A percentile compares a stretch with the other conserved stretches of the same genome.
Conservation (phyloP, 2,888 invertebrate species). For the Nudaria mundana region DNA sequence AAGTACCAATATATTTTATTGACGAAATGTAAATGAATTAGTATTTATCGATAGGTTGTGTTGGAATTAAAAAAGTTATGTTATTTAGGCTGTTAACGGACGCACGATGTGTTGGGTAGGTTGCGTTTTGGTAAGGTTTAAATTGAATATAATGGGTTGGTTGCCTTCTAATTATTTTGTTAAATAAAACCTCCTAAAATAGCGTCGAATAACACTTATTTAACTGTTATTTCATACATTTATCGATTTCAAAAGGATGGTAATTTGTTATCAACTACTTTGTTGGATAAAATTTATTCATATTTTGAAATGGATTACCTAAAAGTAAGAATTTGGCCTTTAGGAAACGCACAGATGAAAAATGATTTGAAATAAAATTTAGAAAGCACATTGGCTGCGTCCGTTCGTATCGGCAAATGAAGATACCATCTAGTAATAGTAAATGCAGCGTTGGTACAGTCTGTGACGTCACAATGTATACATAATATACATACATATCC, state of each 20-base stretch:
- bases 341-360: too few relatives aligned
- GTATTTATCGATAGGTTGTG: constrained; percentile 11
- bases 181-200: too few relatives aligned
- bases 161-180: too few relatives aligned
- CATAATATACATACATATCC: constrained; percentile 62
- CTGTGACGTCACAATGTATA: constrained; percentile 45
- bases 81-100: constrained; percentile 6
- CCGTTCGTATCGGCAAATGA: constrained; percentile 8
- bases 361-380: background rate
- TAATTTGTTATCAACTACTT: too few relatives aligned
- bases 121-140: background rate
- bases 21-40: constrained; percentile 37
- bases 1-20: constrained; percentile 42
- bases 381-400: constrained; percentile 7
- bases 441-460: constrained; percentile 11
- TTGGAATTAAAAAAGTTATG: constrained; percentile 26
- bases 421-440: constrained; percentile 7
- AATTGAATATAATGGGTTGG: constrained; percentile 3
- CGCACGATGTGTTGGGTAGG: constrained; percentile 7
- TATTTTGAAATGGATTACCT: too few relatives aligned
- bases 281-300: too few relatives aligned
- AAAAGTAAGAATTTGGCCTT: too few relatives aligned
- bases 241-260: too few relatives aligned
- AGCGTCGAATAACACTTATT: too few relatives aligned
- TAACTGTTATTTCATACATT: too few relatives aligned